Base-by-base conservation (phyloP, 2,888 invertebrate genomes). In the Agelastica alni region DNA sequence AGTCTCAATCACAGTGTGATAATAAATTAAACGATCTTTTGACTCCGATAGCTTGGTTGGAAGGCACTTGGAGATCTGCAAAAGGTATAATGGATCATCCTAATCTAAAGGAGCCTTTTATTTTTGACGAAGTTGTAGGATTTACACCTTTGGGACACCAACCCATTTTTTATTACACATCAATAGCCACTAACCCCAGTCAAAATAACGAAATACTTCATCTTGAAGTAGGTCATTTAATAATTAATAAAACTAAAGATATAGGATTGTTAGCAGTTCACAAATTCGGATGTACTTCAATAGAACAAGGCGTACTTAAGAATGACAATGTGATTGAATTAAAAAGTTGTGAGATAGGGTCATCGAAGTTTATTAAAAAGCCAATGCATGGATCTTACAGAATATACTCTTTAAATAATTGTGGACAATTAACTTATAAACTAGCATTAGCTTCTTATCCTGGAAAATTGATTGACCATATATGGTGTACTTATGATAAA, bases 11-110 rank as follows among this genome's bases (percentile, higher is more conserved):
- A n/a, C n/a, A n/a, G n/a, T n/a, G n/a, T n/a, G n/a, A n/a, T n/a
- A n/a, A n/a, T n/a, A n/a, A n/a, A n/a, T n/a, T n/a, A n/a, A n/a
- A n/a, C n/a, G n/a, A n/a, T n/a, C n/a, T n/a, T n/a, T n/a, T n/a
- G n/a, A n/a, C 20, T 20, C 37, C 37, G 10, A 20, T 39, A 10
- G 17, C 37, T 5, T 39, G 37, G 37, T 7, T 39, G 12, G 37
- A 39, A 18, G 37, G 37, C 20, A 20, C 37, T 18, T 39, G 37
- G 37, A 39, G 37, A 20, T 18, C 37, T 20, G 20, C 20, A 1
- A 39, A 39, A 10, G 37, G 18, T 6, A 20, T 39, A 39, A 39
- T 39, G 37, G 37, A 39, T 39, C 37, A 39, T 39, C 37, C 37
- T 12, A 39, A 39, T 12, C 10, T 39, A 17, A 39, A 39, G 20